phyloP scores from a whole-genome alignment of 2,797 vertebrate genomes.

The Danio jaintianensis region DNA sequence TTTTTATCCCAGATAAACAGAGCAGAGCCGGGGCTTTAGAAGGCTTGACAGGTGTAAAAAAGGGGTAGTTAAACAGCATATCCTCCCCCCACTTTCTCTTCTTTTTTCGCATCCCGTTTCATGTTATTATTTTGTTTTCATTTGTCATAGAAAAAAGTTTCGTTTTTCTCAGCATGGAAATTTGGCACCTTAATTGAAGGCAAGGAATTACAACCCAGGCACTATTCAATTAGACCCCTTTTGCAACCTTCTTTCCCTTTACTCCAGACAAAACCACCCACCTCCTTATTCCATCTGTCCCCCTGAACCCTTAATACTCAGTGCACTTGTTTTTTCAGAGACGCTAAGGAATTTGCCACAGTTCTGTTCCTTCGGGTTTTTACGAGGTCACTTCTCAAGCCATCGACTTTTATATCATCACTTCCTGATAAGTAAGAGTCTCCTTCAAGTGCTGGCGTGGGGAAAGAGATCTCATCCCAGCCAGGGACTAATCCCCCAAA shows the following conservation, averaged over 20 bases:
- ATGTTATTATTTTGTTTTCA: constrained; percentile 44
- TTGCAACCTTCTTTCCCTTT: constrained; percentile 2
- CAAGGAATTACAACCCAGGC: constrained; percentile 13
- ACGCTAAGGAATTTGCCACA: constrained; percentile 57
- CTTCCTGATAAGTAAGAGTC: constrained; percentile 60
- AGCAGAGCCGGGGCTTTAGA: constrained; percentile 46
- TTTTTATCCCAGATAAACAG: constrained; percentile 66
- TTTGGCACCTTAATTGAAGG: constrained; percentile 44
- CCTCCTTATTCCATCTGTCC: constrained; percentile 35
- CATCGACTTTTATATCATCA: constrained; percentile 60
- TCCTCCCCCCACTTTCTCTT: constrained; percentile 65
- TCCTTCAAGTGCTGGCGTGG: constrained; percentile 16
- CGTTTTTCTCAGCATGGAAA: not conserved
- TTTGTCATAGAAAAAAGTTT: constrained; percentile 25
- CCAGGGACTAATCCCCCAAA: constrained; percentile 52
- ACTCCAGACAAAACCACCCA: constrained; percentile 10
- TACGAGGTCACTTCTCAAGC: constrained; percentile 61
- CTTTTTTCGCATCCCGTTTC: constrained; percentile 52
- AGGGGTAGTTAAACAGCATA: constrained; percentile 74
- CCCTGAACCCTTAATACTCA: constrained; percentile 32
- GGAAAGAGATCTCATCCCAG: constrained; percentile 47
- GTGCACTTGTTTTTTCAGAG: constrained; percentile 60
- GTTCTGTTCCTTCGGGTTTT: constrained; percentile 45
- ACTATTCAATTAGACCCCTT: constrained; percentile 37
- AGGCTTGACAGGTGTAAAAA: constrained; percentile 80